These are phyloP conservation scores for Drosophila obscura DNA, from an alignment of 1,140 invertebrate genomes.

Conservation along the genomic window DNA sequence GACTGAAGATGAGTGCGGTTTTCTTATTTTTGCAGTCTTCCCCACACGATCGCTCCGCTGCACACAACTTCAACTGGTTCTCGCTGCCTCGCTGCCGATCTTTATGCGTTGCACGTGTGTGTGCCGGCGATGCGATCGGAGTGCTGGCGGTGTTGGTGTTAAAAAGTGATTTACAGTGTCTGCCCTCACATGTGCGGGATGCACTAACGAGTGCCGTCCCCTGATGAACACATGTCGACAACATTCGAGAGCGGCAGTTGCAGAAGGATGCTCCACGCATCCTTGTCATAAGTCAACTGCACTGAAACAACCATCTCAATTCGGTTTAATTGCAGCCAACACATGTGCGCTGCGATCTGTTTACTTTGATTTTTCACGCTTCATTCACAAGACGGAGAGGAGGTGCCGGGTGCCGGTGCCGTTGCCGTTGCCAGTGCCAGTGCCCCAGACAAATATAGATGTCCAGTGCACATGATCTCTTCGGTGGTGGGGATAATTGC, in stretches of 20 bases:
- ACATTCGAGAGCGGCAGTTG: slow-evolving; percentile 3
- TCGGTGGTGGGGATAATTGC: slow-evolving; percentile 38
- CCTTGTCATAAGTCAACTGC: slow-evolving; percentile 36
- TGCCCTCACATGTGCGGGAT: slow-evolving; percentile 34
- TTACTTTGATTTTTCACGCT: slow-evolving; percentile 62
- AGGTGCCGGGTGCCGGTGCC: neutral
- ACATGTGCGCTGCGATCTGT: slow-evolving; percentile 46
- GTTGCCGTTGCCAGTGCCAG: no score
- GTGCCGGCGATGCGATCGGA: slow-evolving; percentile 1
- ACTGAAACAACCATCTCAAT: slow-evolving; percentile 21
- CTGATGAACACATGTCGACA: slow-evolving; percentile 62
- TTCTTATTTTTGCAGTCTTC: slow-evolving; percentile 27
- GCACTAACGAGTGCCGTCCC: slow-evolving; percentile 31
- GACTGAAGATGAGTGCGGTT: slow-evolving; percentile 38
- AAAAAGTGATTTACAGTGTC: slow-evolving; percentile 53
- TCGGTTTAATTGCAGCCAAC: slow-evolving; percentile 53
- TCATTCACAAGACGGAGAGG: neutral
- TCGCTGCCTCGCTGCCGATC: slow-evolving; percentile 36
- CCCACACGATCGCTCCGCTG: slow-evolving; percentile 1
- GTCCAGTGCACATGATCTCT: slow-evolving; percentile 40
- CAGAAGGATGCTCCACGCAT: slow-evolving; percentile 39
- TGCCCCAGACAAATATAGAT: slow-evolving; percentile 35
- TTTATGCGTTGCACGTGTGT: slow-evolving; percentile 62
- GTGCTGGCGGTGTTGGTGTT: neutral
- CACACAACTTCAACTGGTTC: slow-evolving; percentile 58